Base-by-base conservation (phyloP, 2,113 vertebrate species). In the Tonatia bakeri region DNA sequence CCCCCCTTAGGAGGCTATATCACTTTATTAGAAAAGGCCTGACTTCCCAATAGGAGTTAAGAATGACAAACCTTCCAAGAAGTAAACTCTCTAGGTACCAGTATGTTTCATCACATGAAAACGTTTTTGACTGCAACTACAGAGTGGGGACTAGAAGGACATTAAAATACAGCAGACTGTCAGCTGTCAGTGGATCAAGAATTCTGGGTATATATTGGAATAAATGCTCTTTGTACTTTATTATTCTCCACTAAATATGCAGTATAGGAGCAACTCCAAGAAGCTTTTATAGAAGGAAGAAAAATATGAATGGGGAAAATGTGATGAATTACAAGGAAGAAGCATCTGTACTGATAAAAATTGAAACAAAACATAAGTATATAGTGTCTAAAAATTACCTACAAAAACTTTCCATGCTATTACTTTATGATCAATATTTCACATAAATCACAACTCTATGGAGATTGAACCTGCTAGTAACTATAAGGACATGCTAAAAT, bases 71-170 rank as follows among this genome's bases (percentile, higher is more conserved):
- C 59, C 6, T 22, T 61, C 50, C 16, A 72, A 92, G 75, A 94
- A 90, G 90, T 91, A 83, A 94, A 83, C 75, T 89, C 79, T 93
- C 77, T 87, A n/a, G 31, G 22, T 50, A 83, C 24, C 50, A 81
- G 45, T 61, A 19, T 73, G 79, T 92, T 92, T 94, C 47, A 40
- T 79, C 69, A 54, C 59, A 77, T 76, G 70, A 82, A 94, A 89
- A 67, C 33, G 59, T 69, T 65, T 81, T 70, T 92, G 28, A 90
- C n/a, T 61, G 31, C 20, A 79, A 56, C 47, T 92, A 16, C 47
- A 87, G 17, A 69, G 26, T 20, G 16, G 88, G 70, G 28, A 70
- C 86, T 81, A 70, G 85, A 79, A 70, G 40, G 56, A 95, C 14
- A 38, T 77, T 93, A 14, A 9, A 28, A 17, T 54, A 76, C 24